phyloP scores from a whole-genome alignment of 2,797 vertebrate species.

The Coranthus polyacanthus region DNA sequence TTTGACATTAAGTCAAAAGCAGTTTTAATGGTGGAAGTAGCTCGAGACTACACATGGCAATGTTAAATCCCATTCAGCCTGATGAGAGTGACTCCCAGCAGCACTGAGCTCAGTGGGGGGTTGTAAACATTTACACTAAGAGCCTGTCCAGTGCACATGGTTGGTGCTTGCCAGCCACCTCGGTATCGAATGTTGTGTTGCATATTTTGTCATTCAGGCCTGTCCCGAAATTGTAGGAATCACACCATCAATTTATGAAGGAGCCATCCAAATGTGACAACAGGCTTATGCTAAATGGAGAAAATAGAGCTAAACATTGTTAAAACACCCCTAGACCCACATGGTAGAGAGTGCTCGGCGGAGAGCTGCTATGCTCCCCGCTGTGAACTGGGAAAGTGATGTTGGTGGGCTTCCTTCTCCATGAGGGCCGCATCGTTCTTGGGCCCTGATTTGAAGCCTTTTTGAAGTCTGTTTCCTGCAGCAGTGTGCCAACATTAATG shows the following conservation, averaged over 20 bases:
- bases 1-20: conserved; percentile 68
- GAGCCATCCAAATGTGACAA: conserved; percentile 91
- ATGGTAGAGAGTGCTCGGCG: conserved; percentile 87
- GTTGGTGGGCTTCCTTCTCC: conserved; percentile 87
- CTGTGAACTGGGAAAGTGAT: conserved; percentile 92
- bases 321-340: conserved; percentile 91
- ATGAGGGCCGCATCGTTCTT: conserved; percentile 86
- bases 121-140: conserved; percentile 92
- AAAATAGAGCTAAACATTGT: conserved; percentile 92
- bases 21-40: conserved; percentile 73
- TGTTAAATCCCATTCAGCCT: conserved; percentile 84
- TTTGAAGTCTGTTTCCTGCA: conserved; percentile 88
- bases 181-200: conserved; percentile 88
- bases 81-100: conserved; percentile 86
- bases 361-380: conserved; percentile 89
- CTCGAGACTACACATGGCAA: conserved; percentile 80
- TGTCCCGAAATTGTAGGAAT: conserved; percentile 90
- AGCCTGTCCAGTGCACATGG: conserved; percentile 91
- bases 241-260: conserved; percentile 90
- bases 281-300: conserved; percentile 90
- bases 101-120: conserved; percentile 88
- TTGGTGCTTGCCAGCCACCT: conserved; percentile 88
- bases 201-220: conserved; percentile 91
- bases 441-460: conserved; percentile 85
- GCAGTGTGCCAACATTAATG: conserved; percentile 81